Percentiles rank a stretch among this genome's conserved stretches.
Conservation (phyloP, 2,888 invertebrate genomes). For the Catocala sponsa region DNA sequence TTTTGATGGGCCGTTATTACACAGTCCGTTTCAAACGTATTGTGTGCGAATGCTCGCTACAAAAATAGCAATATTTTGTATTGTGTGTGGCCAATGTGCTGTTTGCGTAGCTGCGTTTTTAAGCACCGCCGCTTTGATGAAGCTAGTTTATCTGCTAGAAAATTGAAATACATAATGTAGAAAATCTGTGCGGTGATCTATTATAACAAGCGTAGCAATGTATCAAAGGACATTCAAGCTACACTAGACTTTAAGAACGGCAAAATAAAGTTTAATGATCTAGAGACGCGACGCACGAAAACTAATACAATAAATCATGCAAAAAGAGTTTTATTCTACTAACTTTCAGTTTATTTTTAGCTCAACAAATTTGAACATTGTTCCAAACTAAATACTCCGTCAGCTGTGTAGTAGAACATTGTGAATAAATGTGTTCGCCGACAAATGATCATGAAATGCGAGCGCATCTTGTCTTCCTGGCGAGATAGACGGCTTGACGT, state of each 20-base stretch:
- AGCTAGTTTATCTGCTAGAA: constrained; percentile 47
- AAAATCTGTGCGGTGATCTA: constrained; percentile 33
- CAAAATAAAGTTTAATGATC: constrained; percentile 3
- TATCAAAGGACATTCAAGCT: background rate
- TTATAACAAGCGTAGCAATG: background rate
- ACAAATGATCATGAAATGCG: constrained; percentile 12
- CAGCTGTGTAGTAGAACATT: background rate
- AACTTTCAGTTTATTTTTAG: constrained; percentile 13
- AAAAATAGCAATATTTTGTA: constrained; percentile 65
- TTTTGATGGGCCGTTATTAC: constrained; percentile 83
- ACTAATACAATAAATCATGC: constrained; percentile 16
- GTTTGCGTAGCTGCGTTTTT: constrained; percentile 50
- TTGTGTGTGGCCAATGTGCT: constrained; percentile 47
- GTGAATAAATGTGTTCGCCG: background rate
- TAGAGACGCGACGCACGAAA: background rate
- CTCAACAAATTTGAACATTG: constrained; percentile 8
- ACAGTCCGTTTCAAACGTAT: constrained; percentile 83
- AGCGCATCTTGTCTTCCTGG: constrained; percentile 10
- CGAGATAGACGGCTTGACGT: constrained; percentile 37
- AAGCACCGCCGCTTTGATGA: constrained; percentile 51
- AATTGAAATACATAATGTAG: constrained; percentile 39
- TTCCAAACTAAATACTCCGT: constrained; percentile 2
- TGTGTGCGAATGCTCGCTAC: constrained; percentile 70
- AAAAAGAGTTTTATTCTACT: background rate
- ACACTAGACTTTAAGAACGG: background rate